Conservation (phyloP, 2,888 invertebrate genomes). For the Crioceris asparagi region DNA sequence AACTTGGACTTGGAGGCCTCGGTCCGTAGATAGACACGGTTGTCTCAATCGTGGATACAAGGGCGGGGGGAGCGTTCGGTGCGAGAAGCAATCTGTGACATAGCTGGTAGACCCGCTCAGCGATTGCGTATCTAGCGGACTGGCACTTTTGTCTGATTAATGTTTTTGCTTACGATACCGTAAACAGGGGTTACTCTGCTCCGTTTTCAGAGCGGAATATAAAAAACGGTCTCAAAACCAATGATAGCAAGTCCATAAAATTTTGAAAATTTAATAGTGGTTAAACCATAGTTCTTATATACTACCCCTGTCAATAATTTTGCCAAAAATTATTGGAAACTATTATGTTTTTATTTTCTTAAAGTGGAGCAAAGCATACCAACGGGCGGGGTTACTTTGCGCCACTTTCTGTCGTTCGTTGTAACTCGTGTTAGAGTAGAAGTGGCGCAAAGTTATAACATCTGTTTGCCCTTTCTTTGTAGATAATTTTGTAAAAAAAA, state of each 20-base stretch:
- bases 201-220: neutral
- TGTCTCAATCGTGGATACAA: too few species aligned
- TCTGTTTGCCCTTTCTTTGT: neutral
- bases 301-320: neutral
- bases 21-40: too few species aligned
- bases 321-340: neutral
- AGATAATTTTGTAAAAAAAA: neutral
- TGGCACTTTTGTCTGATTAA: too few species aligned
- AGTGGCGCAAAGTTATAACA: neutral
- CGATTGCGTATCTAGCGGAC: too few species aligned
- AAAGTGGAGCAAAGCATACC: neutral
- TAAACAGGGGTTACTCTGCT: neutral
- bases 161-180: too few species aligned
- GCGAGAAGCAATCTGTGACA: too few species aligned
- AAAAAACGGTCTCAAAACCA: neutral
- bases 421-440: neutral
- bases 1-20: too few species aligned
- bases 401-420: neutral
- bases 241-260: neutral
- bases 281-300: neutral
- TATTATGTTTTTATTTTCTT: neutral
- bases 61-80: too few species aligned
- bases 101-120: too few species aligned
- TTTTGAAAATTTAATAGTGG: neutral
- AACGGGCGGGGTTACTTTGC: neutral